Base-by-base conservation (phyloP, 2,888 invertebrate genomes). In the Lydus trimaculatus region DNA sequence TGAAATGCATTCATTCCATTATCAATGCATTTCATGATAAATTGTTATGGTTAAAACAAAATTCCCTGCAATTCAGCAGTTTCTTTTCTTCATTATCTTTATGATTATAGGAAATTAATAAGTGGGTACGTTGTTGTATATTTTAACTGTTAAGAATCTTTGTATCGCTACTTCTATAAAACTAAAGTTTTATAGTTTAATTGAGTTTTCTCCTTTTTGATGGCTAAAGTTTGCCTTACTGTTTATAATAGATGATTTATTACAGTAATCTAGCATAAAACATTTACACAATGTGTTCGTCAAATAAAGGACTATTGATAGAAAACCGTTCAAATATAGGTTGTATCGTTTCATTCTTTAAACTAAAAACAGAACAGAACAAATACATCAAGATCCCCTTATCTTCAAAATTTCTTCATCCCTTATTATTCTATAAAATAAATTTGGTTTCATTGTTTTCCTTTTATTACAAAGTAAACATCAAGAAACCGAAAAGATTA, bases 1-100 rank as follows among this genome's bases (percentile, higher is more conserved):
- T n/a, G n/a, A 25, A 56, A 56, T 28, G 28, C 56, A 56, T 56
- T 56, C 28, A 7, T 56, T 56, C 25, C 56, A 13, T 28, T 56
- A 56, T 56, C 56, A 56, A 28, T 56, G 25, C 28, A 56, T 56
- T 28, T 28, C 28, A 28, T 56, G 56, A 56, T 56, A 56, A 56
- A 56, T 56, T 56, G 28, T 28, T 25, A 25, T 23, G 23, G 56
- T 56, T 20, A 25, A 0, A 13, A 6, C 25, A 25, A 28, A 28
- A 56, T 25, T 56, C 28, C 25, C 25, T 0, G 25, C 13, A 11
- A 56, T 20, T 23, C 25, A 7, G 7, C 0, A 48, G 20, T 20
- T 48, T 20, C 20, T 20, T 20, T 9, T 17, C 4, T 48, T 48
- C 8, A 11, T 20, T 6, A 17, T 52, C 25, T 52, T 52, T 52